Evolutionary conservation across 1,140 invertebrate genomes (phyloP), one percentile per base, ranked within the genome.

Genomic region (Trinorchestia longiramus): DNA sequence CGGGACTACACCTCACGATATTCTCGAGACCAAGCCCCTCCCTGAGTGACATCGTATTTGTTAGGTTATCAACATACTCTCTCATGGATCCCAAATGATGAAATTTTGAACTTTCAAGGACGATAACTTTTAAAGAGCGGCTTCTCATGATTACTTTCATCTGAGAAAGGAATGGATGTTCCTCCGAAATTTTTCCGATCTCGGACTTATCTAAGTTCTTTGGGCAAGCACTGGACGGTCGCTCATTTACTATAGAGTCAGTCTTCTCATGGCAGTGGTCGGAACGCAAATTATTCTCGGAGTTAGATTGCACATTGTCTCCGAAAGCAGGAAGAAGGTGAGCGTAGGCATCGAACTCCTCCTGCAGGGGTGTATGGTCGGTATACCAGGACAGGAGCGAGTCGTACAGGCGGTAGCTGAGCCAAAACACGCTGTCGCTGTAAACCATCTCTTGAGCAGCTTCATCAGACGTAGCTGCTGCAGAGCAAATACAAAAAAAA

Each of bases 391-490:
- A 43, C n/a, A 96, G 53, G 8, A 96, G 96, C n/a, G 91, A 28
- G n/a, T 88, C 90, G 47, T 94, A 96, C 36, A 96, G 77, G 41
- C 94, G 92, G 28, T 87, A 40, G 88, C 96, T 95, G 19, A 96
- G 95, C 96, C 96, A 96, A 91, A 96, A 96, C 44, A 96, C 96
- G 95, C 96, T 96, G 95, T 96, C 96, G 95, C 96, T 96, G 95
- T 96, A 96, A 0, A 96, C 96, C 47, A 90, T 45, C 91, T 96
- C 96, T 95, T 87, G 45, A 62, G 57, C 23, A n/a, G 44, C 53
- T 62, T 95, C 77, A 47, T 42, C 94, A 45, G 45, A 8, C 62
- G 62, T 36, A 19, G 62, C 15, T 40, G 91, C 96, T 96, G 92
- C 57, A 40, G 43, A 42, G 40, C 4, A 87, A 95, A 96, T n/a